A percentile compares a stretch with the other conserved stretches of the same genome.
phyloP scores from a whole-genome alignment of 2,797 vertebrate species.

The Falco naumanni region DNA sequence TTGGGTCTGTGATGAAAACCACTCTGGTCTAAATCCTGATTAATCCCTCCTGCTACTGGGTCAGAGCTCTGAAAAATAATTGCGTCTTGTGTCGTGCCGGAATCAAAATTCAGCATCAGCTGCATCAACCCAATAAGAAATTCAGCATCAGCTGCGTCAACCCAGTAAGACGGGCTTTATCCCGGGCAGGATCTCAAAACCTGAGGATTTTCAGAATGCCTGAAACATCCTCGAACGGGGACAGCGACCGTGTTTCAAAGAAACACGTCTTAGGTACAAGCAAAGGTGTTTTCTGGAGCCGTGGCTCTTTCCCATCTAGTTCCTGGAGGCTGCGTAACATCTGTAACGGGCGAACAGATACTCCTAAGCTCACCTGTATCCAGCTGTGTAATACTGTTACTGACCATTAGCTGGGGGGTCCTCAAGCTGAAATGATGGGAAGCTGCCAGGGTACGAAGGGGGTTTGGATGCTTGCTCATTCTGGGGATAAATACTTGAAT shows the following conservation, averaged over 20 bases:
- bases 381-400: not conserved
- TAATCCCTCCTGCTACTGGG: not conserved
- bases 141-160: too few species aligned
- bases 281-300: not conserved
- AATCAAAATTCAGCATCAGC: not conserved
- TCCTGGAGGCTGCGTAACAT: not conserved
- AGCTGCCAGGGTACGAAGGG: not conserved
- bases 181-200: not conserved
- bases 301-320: not conserved
- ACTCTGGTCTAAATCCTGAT: not conserved
- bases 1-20: not conserved
- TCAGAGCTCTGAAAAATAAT: not conserved
- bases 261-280: fast-evolving
- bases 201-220: not conserved
- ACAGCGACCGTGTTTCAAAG: fast-evolving
- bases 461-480: not conserved
- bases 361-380: not conserved
- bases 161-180: not conserved
- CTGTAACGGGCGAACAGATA: not conserved
- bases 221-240: not conserved
- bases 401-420: not conserved
- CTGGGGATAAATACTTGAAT: not conserved
- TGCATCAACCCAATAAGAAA: fast-evolving
- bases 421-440: not conserved
- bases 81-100: fast-evolving